A percentile compares a stretch with the other conserved stretches of the same genome.
These are phyloP conservation scores for Lasioglossum morio DNA, from an alignment of 2,888 invertebrate species.

Conservation along the genomic window DNA sequence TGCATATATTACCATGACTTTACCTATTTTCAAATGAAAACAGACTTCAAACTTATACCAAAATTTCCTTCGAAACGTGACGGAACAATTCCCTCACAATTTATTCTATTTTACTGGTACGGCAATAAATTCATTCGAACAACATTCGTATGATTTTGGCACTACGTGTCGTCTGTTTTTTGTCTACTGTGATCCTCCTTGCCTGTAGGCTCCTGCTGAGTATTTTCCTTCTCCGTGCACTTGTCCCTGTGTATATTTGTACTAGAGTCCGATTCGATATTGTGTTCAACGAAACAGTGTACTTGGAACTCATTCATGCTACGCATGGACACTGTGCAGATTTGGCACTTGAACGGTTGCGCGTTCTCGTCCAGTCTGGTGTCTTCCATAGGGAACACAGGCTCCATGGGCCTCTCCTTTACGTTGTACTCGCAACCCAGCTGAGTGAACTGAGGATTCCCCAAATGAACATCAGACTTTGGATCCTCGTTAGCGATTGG, in stretches of 20 bases:
- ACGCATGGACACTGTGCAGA: slow-evolving; percentile 76
- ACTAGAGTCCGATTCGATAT: slow-evolving; percentile 74
- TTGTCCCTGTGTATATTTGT: slow-evolving; percentile 73
- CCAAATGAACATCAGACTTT: slow-evolving; percentile 69
- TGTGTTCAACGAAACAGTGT: slow-evolving; percentile 81
- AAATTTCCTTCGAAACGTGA: slow-evolving; percentile 46
- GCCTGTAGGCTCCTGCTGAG: slow-evolving; percentile 82
- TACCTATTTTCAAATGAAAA: neutral
- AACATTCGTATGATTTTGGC: slow-evolving; percentile 85
- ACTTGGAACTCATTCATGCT: slow-evolving; percentile 78
- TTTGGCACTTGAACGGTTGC: slow-evolving; percentile 79
- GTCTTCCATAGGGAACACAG: slow-evolving; percentile 41
- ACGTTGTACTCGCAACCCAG: slow-evolving; percentile 62
- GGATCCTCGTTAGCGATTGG: slow-evolving; percentile 73
- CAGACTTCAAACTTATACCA: neutral
- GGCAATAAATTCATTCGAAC: slow-evolving; percentile 36
- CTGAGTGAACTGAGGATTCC: slow-evolving; percentile 69
- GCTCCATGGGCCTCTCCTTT: slow-evolving; percentile 56
- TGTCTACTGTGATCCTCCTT: slow-evolving; percentile 85
- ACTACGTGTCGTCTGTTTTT: slow-evolving; percentile 88
- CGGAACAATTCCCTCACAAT: slow-evolving; percentile 21
- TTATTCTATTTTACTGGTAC: slow-evolving; percentile 33
- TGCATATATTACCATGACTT: slow-evolving; percentile 5
- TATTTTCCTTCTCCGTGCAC: slow-evolving; percentile 85
- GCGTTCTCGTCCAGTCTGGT: slow-evolving; percentile 54